Evolutionary conservation across 2,888 invertebrate species (phyloP), one percentile per base, ranked within the genome.

Genomic region (Muschampia plurimacula): DNA sequence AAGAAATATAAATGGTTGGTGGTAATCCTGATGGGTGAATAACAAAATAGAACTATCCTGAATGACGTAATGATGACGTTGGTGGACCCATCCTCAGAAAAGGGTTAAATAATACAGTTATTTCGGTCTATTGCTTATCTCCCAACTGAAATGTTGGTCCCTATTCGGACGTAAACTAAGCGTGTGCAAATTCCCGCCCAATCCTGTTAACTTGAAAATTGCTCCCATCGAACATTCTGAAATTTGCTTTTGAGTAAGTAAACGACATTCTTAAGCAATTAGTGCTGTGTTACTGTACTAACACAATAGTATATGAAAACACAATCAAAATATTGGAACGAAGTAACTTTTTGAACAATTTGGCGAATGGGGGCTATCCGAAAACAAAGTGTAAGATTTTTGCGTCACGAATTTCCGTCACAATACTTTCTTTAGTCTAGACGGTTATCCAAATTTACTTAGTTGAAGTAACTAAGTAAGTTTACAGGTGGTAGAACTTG

Each of bases 171-270:
- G 52, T 46, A 36, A 67, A 67, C 66, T 67, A 52, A 55, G 66
- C 66, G 39, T 55, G 66, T 55, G 66, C 66, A 67, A 67, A 65
- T 65, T 70, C 57, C 65, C 59, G 28, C 39, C 57, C 57, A 70
- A 70, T 57, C 44, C 32, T 41, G 49, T 60, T 67, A 71, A 66
- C 59, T 66, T 28, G 13, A 36, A 49, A 49, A 59, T 49, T 66
- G 71, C 65, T 59, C 49, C 22, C 15, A 15, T 36, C 46, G 39
- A 59, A 7, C 39, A 52, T 67, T 59, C 68, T 28, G 39, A 41
- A 59, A 71, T 67, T 63, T 41, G 64, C 52, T 46, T 28, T 57
- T 55, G 52, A 55, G 6, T 6, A 49, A 15, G 52, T 55, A 55
- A 55, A 55, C 52, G 22, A 22, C 22, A 22, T 22, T 22, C 52